Evolutionary conservation across 2,888 invertebrate species (phyloP).

Genomic region (Cerceris rybyensis): DNA sequence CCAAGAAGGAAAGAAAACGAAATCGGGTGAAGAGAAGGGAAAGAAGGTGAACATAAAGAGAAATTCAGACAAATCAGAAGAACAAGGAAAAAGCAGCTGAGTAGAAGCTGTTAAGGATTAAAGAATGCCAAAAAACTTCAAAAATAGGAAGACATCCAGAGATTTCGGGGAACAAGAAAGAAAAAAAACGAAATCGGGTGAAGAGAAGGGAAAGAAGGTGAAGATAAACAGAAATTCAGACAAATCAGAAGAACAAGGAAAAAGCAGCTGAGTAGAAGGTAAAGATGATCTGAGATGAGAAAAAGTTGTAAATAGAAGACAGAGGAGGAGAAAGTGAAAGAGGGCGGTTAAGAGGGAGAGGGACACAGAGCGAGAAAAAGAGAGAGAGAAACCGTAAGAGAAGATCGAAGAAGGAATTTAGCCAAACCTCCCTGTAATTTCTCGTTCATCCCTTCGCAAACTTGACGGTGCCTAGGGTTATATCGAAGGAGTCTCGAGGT

Average conservation of each 20-base stretch:
- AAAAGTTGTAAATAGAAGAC: not conserved
- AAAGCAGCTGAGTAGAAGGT: not conserved
- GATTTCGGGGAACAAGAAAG: too few relatives aligned
- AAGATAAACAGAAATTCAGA: too few relatives aligned
- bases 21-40: too few relatives aligned
- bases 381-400: conserved; percentile 2
- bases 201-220: too few relatives aligned
- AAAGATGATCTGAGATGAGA: too few relatives aligned
- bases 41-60: too few relatives aligned
- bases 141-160: too few relatives aligned
- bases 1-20: too few relatives aligned
- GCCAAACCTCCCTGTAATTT: conserved; percentile 74
- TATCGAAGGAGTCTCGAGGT: conserved; percentile 63
- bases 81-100: not conserved
- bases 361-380: conserved; percentile 17
- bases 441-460: conserved; percentile 73
- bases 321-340: not conserved
- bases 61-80: not conserved
- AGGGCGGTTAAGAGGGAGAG: conserved; percentile 1
- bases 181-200: too few relatives aligned
- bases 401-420: conserved; percentile 68
- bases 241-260: not conserved
- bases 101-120: too few relatives aligned
- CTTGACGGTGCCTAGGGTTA: conserved; percentile 68
- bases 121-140: too few relatives aligned